Evolutionary conservation across 2,113 vertebrate genomes (phyloP), one percentile per base, ranked within the genome.

Genomic region (Ranitomeya variabilis): DNA sequence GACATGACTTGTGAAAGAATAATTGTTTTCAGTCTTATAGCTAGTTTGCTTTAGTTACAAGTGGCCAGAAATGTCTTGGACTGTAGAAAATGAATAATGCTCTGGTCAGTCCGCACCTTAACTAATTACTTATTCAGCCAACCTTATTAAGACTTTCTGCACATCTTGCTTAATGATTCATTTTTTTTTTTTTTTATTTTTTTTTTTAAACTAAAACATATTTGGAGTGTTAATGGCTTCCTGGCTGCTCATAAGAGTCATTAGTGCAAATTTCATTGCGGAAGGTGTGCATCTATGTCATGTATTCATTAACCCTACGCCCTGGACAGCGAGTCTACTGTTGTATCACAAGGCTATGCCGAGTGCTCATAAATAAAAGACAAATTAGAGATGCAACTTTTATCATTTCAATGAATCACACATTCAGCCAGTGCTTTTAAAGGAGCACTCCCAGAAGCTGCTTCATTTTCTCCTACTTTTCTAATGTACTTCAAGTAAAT

Each of bases 221-320:
- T 26, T 84, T 84, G 64, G 6, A 84, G 51, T 26, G 64, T 71
- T 69, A 84, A 55, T 71, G 45, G 82, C 64, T 84, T 84, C 64
- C 81, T 14, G n/a, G 81, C 62, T 52, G 45, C 45, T 83, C 37
- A 64, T 8, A 26, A 23, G 7, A 55, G n/a, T 55, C 11, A 84
- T 23, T 54, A 26, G 37, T 23, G 21, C 18, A 71, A 23, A 21
- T 67, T 84, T 52, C 64, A 69, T 71, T 71, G 66, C 52, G 66
- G 80, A 18, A 83, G 64, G 82, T 84, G 82, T 84, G 7, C 15
- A 26, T 84, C 64, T 69, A 5, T 52, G 82, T 52, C 82, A 71
- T 69, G 51, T 84, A 67, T 84, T 84, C 64, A 84, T 84, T 84
- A 83, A 84, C 64, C 64, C 55, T 55, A 26, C 71, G 64, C 45